Evolutionary conservation across 2,797 vertebrate genomes (phyloP).

Genomic region (Pelobates cultripes): DNA sequence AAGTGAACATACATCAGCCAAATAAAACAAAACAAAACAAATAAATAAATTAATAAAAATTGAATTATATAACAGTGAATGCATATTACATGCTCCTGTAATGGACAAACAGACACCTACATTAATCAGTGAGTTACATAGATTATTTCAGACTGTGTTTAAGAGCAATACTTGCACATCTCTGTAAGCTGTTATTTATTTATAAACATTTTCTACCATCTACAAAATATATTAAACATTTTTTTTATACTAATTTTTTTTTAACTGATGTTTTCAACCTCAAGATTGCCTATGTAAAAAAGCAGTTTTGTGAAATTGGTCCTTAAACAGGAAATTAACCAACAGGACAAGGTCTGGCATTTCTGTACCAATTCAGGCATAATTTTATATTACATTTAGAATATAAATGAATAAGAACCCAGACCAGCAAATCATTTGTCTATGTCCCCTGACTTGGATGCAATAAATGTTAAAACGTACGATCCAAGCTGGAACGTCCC

Average conservation of each 20-base stretch:
- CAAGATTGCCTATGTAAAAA: neutral
- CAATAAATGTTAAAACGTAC: neutral
- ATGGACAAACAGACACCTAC: too few species aligned
- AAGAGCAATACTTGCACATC: too few species aligned
- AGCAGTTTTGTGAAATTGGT: slow-evolving; percentile 3
- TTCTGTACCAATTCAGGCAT: slow-evolving; percentile 5
- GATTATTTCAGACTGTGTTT: too few species aligned
- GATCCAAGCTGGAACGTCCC: neutral
- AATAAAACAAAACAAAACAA: too few species aligned
- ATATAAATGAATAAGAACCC: slow-evolving; percentile 13
- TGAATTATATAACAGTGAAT: too few species aligned
- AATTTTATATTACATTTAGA: slow-evolving; percentile 15
- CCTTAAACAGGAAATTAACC: slow-evolving; percentile 25
- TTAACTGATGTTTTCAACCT: neutral
- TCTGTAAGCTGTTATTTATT: too few species aligned
- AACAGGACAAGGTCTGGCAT: slow-evolving; percentile 7
- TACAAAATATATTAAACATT: too few species aligned
- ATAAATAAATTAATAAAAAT: too few species aligned
- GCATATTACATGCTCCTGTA: too few species aligned
- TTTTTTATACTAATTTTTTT: neutral
- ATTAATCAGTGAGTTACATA: too few species aligned
- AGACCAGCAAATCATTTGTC: slow-evolving; percentile 10
- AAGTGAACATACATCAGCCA: too few species aligned
- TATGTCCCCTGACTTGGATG: neutral
- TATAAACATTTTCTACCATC: too few species aligned